Evolutionary conservation across 1,140 invertebrate genomes (phyloP).

Genomic region (Temnothorax curvispinosus): DNA sequence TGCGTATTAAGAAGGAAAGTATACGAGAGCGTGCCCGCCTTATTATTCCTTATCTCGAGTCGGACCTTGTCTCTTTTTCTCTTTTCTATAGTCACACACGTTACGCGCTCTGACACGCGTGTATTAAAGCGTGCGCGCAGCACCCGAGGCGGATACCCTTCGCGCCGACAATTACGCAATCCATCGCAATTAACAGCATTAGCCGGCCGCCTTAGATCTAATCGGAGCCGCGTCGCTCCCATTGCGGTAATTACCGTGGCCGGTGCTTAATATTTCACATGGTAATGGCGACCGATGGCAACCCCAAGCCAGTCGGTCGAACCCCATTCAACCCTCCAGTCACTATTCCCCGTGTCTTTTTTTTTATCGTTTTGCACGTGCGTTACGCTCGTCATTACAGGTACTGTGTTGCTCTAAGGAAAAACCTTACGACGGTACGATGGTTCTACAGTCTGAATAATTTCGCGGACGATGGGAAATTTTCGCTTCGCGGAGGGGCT

Average conservation of each 20-base stretch:
- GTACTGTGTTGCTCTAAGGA: neutral
- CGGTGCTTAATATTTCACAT: slow-evolving; percentile 75
- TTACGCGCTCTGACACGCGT: slow-evolving; percentile 28
- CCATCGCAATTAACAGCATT: slow-evolving; percentile 75
- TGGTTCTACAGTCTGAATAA: slow-evolving; percentile 43
- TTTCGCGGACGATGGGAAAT: slow-evolving; percentile 4
- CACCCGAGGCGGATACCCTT: slow-evolving; percentile 29
- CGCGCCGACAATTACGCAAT: slow-evolving; percentile 74
- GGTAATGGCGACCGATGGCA: slow-evolving; percentile 59
- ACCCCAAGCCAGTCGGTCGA: neutral
- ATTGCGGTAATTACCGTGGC: slow-evolving; percentile 70
- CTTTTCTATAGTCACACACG: slow-evolving; percentile 18
- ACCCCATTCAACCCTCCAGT: slow-evolving; percentile 21
- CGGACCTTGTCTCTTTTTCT: slow-evolving; percentile 1
- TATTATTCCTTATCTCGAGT: slow-evolving; percentile 45
- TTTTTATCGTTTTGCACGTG: neutral
- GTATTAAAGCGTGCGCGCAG: slow-evolving; percentile 30
- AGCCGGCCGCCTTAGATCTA: slow-evolving; percentile 72
- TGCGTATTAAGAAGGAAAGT: slow-evolving; percentile 69
- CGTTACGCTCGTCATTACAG: slow-evolving; percentile 36
- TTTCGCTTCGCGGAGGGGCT: slow-evolving; percentile 23
- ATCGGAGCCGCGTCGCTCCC: slow-evolving; percentile 67
- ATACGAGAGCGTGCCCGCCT: slow-evolving; percentile 50
- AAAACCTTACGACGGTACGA: slow-evolving; percentile 2
- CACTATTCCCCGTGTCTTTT: neutral